Evolutionary conservation across 2,888 invertebrate genomes (phyloP).

Genomic region (Nomada fucata): DNA sequence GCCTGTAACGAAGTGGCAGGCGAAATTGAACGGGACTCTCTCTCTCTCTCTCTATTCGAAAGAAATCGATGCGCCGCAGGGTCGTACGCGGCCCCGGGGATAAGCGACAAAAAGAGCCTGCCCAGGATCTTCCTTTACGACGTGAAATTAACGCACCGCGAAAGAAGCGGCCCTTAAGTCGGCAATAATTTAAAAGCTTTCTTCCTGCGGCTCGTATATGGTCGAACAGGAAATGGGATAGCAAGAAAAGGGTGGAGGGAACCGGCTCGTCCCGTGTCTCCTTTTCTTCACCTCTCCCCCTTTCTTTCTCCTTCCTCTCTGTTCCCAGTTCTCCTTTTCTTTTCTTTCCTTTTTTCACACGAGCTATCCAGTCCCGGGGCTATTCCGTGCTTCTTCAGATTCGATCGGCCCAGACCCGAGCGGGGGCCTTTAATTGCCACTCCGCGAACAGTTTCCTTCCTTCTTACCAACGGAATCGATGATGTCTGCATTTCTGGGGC

Average conservation of each 20-base stretch:
- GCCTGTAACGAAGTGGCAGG: constrained; percentile 40
- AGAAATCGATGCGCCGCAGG: constrained; percentile 46
- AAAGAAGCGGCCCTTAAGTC: constrained; percentile 50
- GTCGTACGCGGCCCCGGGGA: constrained; percentile 9
- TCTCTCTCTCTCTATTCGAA: background rate
- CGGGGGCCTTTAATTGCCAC: constrained; percentile 57
- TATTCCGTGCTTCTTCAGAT: constrained; percentile 24
- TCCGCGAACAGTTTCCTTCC: constrained; percentile 35
- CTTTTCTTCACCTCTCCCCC: background rate
- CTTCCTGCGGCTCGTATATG: constrained; percentile 34
- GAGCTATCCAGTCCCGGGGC: constrained; percentile 12
- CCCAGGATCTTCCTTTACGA: constrained; percentile 8
- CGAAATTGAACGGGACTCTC: constrained; percentile 33
- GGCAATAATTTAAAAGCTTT: constrained; percentile 60
- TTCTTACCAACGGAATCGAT: constrained; percentile 34
- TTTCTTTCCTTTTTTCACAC: constrained; percentile 15
- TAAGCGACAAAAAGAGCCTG: constrained; percentile 39
- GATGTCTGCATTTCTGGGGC: constrained; percentile 35
- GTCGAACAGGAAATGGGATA: constrained; percentile 11
- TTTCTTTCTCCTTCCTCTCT: background rate
- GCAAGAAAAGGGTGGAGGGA: background rate
- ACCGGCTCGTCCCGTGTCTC: constrained; percentile 2
- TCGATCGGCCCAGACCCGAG: constrained; percentile 30
- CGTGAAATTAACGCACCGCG: constrained; percentile 54
- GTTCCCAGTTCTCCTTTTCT: background rate